Evolutionary conservation across 2,888 invertebrate species (phyloP), one percentile per base, ranked within the genome.

Genomic region (Mesorhabditis sp.): DNA sequence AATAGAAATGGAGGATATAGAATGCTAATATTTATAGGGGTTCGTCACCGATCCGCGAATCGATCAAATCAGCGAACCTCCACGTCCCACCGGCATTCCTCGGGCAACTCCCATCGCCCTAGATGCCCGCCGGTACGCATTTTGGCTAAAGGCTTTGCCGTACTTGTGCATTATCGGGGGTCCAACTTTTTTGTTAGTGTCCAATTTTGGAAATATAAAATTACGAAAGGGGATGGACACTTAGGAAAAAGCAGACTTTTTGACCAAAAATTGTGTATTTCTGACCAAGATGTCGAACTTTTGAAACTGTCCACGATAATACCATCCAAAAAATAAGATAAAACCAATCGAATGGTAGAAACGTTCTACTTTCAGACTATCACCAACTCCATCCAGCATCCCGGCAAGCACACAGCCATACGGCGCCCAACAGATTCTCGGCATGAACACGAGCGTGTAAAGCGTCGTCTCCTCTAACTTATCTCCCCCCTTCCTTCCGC

Each of bases 1-100:
- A 50, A 50, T 13, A 50, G 58, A 50, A 50, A 50, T 13, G n/a
- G 58, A 50, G n/a, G n/a, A n/a, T 50, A 50, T n/a, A 50, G 58
- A 13, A 50, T 2, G 7, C 58, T 13, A 50, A n/a, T 10, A 50
- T 10, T 50, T 50, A 13, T 50, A 50, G 58, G 58, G 10, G 7
- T 50, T 50, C n/a, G 58, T 50, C 58, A n/a, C 58, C 58, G 58
- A 50, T 50, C 58, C 10, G 7, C 58, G n/a, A 50, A 13, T 50
- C 58, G 58, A 50, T 50, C 7, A 50, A 10, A 50, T 50, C 10
- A 50, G 58, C n/a, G 58, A 50, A 50, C 58, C 58, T 10, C 58
- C 58, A n/a, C 58, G 58, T 10, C 58, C 58, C 7, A 50, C 58
- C 10, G 58, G 58, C 58, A 50, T 50, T 50, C 58, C 58, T n/a